Evolutionary conservation across 1,140 invertebrate species (phyloP), one percentile per base, ranked within the genome.

Genomic region (Penaeus chinensis): DNA sequence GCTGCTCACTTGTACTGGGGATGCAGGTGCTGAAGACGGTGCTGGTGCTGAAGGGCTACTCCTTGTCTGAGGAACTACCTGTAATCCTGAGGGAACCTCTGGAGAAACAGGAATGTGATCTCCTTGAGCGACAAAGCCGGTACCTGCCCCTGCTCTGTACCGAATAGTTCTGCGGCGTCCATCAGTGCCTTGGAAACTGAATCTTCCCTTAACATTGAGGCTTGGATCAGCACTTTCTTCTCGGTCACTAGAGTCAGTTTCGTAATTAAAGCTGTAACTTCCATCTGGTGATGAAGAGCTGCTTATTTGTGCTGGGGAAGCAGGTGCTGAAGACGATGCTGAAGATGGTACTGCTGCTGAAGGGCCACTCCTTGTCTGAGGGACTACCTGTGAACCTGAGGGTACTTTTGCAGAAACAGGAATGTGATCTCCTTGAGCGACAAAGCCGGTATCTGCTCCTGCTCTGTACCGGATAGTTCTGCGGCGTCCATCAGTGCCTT

Each of bases 131-230:
- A 71, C 63, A 80, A 86, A 86, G 19, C 84, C 84, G 0, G 84
- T 79, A 19, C 32, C 84, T 19, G 84, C 37, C 22, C 74, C 84
- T 19, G 84, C 84, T 16, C 24, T 32, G 61, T 86, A 86, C 32
- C 32, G 32, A 32, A 32, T 37, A 19, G 61, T 42, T 42, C 84
- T 71, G 18, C 54, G 47, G 27, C 74, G 66, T 19, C 84, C 84
- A 27, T 85, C 84, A 78, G 47, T 74, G 62, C 65, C 84, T 54
- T 62, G 61, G 22, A 85, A 85, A n/a, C 91, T 91, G 88, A 91
- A 92, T n/a, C 90, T 87, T 32, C 54, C 54, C 11, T 54, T 54
- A 16, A 54, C 54, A 54, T 54, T 54, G 10, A 54, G 54, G 16
- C 16, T 16, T 13, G 54, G 54, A 16, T 54, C 54, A 2, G 54